Evolutionary conservation across 2,888 invertebrate genomes (phyloP).

Genomic region (Tenthredo mesomela): DNA sequence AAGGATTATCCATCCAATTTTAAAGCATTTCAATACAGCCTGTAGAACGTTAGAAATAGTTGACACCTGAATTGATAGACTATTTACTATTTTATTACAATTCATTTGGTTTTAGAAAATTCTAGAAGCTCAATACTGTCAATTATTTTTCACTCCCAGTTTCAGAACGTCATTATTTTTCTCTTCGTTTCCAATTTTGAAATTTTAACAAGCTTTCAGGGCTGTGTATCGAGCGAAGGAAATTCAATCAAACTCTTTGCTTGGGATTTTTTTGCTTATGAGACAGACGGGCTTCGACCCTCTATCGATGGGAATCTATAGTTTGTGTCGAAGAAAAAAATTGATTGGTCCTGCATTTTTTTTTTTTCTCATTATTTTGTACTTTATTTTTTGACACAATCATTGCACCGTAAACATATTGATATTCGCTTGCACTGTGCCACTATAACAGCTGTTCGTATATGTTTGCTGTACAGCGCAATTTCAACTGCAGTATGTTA

Average conservation of each 20-base stretch:
- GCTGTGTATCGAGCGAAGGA: not conserved
- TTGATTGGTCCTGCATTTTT: not conserved
- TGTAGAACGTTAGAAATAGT: not conserved
- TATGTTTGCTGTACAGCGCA: not conserved
- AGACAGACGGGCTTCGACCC: not conserved
- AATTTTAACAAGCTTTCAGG: constrained; percentile 22
- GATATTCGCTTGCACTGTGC: not conserved
- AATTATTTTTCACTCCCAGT: not conserved
- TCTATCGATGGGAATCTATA: not conserved
- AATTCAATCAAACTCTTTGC: constrained; percentile 23
- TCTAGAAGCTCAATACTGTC: not conserved
- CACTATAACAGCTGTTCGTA: not conserved
- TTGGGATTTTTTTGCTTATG: not conserved
- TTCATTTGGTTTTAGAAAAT: not conserved
- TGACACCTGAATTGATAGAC: not conserved
- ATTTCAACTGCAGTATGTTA: not conserved
- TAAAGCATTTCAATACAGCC: not conserved
- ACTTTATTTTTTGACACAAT: not conserved
- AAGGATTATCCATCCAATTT: not conserved
- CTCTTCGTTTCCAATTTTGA: not conserved
- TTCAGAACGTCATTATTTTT: not conserved
- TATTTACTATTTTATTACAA: not conserved
- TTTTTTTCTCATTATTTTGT: not conserved
- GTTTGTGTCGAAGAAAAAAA: not conserved
- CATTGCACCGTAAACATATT: not conserved